Evolutionary conservation across 2,888 invertebrate species (phyloP), one percentile per base, ranked within the genome.

Genomic region (Philaethria dido): DNA sequence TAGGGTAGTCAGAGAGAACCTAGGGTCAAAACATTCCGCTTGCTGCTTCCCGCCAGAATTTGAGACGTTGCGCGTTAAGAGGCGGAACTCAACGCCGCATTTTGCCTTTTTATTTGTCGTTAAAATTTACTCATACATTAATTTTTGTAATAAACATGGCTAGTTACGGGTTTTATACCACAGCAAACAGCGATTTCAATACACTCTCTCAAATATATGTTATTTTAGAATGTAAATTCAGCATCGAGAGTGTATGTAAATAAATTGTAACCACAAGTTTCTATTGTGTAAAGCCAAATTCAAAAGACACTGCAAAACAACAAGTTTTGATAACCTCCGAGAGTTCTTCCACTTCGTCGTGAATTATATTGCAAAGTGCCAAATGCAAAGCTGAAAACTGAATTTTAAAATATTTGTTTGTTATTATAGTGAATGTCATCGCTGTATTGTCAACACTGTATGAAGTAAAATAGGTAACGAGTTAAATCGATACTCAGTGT

Each of bases 331-430:
- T 47, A 48, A 64, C 47, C 54, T 57, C 18, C 48, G 64, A 57
- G 64, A 57, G 57, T 57, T 47, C 33, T 55, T 57, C 64, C 64
- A 57, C 48, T 36, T 64, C 47, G 47, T 48, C 29, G 22, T 25
- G 44, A 64, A 39, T 63, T 63, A 63, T 22, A 11, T 64, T 64
- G 64, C 47, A 48, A 47, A 36, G 45, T 55, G 55, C 64, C 55
- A 64, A 45, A 60, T 60, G 25, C 29, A 44, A 20, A 60, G 18
- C 25, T 45, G 22, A 14, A 22, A 25, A 57, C 25, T 45, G 29
- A 60, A 60, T 60, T 60, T 45, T 45, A 29, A 29, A 45, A 60
- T 45, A 45, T 60, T 60, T 29, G 25, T 45, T 60, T 18, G 16
- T 60, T 42, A n/a, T 42, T 42, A n/a, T 25, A 13, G 39, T 25